Conservation (phyloP, 2,113 vertebrate species). For the Grammomys surdaster region DNA sequence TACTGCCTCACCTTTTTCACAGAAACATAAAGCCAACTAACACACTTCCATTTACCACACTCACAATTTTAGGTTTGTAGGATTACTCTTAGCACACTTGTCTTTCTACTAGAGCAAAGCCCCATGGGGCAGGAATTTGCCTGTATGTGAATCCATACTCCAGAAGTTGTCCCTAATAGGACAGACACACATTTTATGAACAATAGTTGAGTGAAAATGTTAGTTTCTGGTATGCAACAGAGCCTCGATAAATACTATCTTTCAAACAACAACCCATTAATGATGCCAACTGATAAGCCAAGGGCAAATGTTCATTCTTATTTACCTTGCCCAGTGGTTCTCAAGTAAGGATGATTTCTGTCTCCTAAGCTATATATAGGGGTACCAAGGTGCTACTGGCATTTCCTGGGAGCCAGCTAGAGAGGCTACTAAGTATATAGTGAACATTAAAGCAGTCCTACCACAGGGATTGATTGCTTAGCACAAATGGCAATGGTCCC, state of each 20-base stretch:
- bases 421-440: background rate
- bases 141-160: background rate
- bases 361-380: background rate
- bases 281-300: background rate
- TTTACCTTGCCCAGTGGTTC: background rate
- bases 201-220: conserved; percentile 38
- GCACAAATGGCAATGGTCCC: background rate
- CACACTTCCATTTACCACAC: background rate
- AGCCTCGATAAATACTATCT: background rate
- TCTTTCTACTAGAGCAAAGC: background rate
- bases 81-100: background rate
- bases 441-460: background rate
- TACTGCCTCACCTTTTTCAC: background rate
- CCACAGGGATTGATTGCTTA: background rate
- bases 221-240: background rate
- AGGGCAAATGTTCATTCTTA: background rate
- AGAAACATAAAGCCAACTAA: background rate
- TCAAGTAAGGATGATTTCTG: background rate
- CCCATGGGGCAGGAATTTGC: background rate
- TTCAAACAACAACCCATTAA: conserved; percentile 6
- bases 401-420: background rate
- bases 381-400: fast-evolving
- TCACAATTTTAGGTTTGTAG: background rate
- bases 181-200: background rate
- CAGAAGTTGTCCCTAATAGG: background rate